Evolutionary conservation across 1,140 invertebrate species (phyloP).

Genomic region (Potamilus streckersoni): DNA sequence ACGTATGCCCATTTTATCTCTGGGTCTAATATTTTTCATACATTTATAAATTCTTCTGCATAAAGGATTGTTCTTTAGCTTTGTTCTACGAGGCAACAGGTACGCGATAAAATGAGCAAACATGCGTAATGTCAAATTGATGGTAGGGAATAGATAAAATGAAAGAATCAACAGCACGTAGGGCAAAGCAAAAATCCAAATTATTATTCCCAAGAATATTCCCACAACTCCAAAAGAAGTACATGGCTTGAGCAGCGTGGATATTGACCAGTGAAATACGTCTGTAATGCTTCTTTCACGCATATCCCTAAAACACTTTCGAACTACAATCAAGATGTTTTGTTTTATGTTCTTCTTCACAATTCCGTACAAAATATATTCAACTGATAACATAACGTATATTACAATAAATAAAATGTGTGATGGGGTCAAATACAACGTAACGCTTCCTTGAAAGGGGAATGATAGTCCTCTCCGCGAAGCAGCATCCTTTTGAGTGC

Average conservation of each 20-base stretch:
- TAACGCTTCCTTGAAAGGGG: conserved; percentile 20
- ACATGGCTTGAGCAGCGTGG: conserved; percentile 7
- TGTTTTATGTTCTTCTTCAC: conserved; percentile 5
- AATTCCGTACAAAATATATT: conserved; percentile 10
- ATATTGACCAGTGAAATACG: conserved; percentile 12
- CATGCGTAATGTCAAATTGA: conserved; percentile 17
- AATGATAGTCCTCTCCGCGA: conserved; percentile 4
- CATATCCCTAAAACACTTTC: conserved; percentile 25
- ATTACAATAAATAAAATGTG: conserved; percentile 16
- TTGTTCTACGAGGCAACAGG: conserved; percentile 3
- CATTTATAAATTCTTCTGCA: background rate
- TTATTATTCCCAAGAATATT: conserved; percentile 15
- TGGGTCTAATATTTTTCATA: background rate
- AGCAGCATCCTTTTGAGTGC: conserved; percentile 6
- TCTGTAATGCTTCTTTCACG: conserved; percentile 12
- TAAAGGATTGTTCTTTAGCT: background rate
- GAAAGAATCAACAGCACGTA: conserved; percentile 12
- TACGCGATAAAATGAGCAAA: conserved; percentile 19
- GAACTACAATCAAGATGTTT: conserved; percentile 11
- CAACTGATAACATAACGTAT: conserved; percentile 8
- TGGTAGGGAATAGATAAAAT: conserved; percentile 22
- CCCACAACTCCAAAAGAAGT: conserved; percentile 20
- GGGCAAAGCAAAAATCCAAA: conserved; percentile 10
- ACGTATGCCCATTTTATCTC: background rate
- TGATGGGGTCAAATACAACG: conserved; percentile 13